Evolutionary conservation across 2,797 vertebrate genomes (phyloP), one percentile per base, ranked within the genome.

Genomic region (Kryptolebias ocellatus): DNA sequence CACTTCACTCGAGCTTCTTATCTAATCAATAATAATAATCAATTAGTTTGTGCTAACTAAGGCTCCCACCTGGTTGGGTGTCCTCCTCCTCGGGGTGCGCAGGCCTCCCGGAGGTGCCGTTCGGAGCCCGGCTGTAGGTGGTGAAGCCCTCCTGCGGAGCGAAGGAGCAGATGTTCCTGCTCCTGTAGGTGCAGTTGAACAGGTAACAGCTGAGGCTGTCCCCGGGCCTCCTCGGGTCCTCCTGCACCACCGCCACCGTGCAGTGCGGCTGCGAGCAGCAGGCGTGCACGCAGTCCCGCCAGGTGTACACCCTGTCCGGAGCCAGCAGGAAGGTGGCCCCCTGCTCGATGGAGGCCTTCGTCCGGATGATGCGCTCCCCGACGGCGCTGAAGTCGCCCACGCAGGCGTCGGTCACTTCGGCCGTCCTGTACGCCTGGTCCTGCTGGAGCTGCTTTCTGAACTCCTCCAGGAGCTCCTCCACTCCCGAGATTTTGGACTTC

Each of bases 181-280:
- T 92, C 49, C 93, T 91, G 79, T 92, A 90, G 2, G 93, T 95
- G 91, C 97, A 99, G 90, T 96, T 94, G 85, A 98, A 98, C 73
- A 99, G 92, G 86, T 95, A 98, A 71, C 97, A 99, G 80, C 90
- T 87, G 50, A 92, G 84, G 14, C 84, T 73, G 66, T 77, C 88
- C n/a, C 81, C 89, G 37, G 91, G 69, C 64, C 85, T 85, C 74
- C 80, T 77, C 63, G 76, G 68, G 42, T 92, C 92, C 85, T 90
- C 90, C 90, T 95, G 95, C 42, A 96, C 92, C 85, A 98, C 95
- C 0, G 96, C 96, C 74, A 96, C 90, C 5, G 95, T 95, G 91
- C 97, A 98, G 90, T 92, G 93, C 2, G 94, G 92, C 74, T 95
- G 94, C 31, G 94, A 78, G 90, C 97, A 98, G 95, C 97, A 98